Evolutionary conservation across 2,888 invertebrate genomes (phyloP).

Genomic region (Melanchra persicariae): DNA sequence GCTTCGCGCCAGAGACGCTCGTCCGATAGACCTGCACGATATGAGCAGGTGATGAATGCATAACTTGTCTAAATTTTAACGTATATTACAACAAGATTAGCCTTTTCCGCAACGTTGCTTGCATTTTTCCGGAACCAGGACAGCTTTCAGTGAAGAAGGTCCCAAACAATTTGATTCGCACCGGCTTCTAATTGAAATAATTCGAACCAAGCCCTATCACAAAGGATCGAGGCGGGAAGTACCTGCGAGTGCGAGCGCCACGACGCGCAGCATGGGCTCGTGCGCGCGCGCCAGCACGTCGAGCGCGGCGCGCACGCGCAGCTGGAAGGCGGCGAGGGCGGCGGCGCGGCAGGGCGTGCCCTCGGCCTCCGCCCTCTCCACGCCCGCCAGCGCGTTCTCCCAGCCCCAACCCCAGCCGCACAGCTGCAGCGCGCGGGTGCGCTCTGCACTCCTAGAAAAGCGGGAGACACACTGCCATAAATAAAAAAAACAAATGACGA

Average conservation of each 20-base stretch:
- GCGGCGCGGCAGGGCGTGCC: conserved; percentile 95
- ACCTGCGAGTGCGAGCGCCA: conserved; percentile 92
- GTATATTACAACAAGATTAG: no score
- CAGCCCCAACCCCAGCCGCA: conserved; percentile 97
- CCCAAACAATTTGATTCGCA: no score
- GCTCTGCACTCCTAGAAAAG: conserved; percentile 92
- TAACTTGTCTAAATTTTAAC: no score
- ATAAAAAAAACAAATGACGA: no score
- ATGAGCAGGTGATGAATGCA: no score
- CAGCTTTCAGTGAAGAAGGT: no score
- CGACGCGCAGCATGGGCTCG: conserved; percentile 81
- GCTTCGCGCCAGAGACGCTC: conserved; percentile 96
- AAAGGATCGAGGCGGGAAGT: neutral
- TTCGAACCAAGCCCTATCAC: no score
- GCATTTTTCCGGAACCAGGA: no score
- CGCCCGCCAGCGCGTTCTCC: conserved; percentile 89
- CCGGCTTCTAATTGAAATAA: no score
- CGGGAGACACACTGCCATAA: neutral
- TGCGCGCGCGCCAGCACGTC: conserved; percentile 95
- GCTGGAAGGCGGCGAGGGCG: conserved; percentile 97
- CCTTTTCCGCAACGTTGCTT: no score
- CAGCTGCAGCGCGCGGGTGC: conserved; percentile 95
- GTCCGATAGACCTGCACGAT: conserved; percentile 92
- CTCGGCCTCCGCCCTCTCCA: conserved; percentile 93
- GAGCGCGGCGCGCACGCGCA: conserved; percentile 95